These are phyloP conservation scores for Cecropterus lyciades DNA, from an alignment of 1,140 invertebrate species.

Conservation along the genomic window DNA sequence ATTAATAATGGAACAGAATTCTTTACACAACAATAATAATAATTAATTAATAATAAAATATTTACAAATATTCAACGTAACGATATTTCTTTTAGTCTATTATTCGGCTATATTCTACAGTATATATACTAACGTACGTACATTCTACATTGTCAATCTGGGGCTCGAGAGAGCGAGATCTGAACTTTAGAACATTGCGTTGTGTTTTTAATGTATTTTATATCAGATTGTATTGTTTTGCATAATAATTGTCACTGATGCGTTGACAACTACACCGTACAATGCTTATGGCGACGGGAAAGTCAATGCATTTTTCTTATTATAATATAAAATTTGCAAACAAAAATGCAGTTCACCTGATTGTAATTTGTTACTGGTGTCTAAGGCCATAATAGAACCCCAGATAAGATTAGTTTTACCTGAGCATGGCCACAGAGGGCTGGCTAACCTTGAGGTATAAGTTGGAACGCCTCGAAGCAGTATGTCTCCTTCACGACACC, in stretches of 20 bases:
- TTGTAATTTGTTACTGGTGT: too few relatives aligned
- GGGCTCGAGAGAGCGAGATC: conserved; percentile 6
- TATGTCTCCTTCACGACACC: too few relatives aligned
- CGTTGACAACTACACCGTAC: too few relatives aligned
- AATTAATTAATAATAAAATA: conserved; percentile 58
- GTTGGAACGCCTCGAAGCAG: too few relatives aligned
- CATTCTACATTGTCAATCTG: conserved; percentile 10
- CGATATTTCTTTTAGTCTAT: conserved; percentile 45
- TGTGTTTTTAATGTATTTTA: neutral
- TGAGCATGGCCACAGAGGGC: too few relatives aligned
- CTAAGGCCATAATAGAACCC: too few relatives aligned
- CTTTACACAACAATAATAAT: conserved; percentile 69
- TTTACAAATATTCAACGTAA: conserved; percentile 67
- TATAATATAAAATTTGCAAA: too few relatives aligned
- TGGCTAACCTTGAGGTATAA: too few relatives aligned
- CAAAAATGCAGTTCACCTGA: neutral
- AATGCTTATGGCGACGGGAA: too few relatives aligned
- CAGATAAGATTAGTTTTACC: too few relatives aligned
- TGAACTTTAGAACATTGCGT: neutral
- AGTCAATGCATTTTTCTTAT: too few relatives aligned
- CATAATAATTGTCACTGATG: neutral
- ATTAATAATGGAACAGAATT: conserved; percentile 64
- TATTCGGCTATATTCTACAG: conserved; percentile 27
- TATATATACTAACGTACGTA: conserved; percentile 17
- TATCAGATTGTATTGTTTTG: neutral